Conservation (phyloP, 2,797 vertebrate species). For the Propithecus perrieri region DNA sequence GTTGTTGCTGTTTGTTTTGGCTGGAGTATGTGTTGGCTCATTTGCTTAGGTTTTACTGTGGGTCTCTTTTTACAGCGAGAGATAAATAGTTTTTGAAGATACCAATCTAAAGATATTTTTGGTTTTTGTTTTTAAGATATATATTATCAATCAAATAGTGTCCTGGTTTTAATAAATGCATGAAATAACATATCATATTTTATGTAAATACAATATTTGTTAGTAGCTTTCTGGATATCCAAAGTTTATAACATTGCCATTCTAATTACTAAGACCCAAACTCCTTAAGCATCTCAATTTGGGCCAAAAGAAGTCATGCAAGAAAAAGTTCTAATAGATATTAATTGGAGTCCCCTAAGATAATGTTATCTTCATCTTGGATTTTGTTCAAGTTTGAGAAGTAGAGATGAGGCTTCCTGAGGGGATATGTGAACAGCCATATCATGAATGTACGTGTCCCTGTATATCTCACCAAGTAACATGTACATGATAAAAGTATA, state of each 20-base stretch:
- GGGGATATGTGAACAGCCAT: not conserved
- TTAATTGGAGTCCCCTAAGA: not conserved
- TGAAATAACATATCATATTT: not conserved
- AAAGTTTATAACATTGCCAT: not conserved
- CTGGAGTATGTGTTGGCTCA: not conserved
- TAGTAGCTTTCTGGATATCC: not conserved
- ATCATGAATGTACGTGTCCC: not conserved
- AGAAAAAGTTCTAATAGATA: not conserved
- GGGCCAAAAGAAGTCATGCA: not conserved
- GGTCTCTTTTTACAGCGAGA: slow-evolving; percentile 2
- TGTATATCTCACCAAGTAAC: not conserved
- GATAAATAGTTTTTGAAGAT: not conserved
- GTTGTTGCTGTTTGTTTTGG: not conserved
- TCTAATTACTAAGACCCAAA: not conserved
- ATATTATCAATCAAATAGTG: not conserved
- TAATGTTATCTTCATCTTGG: not conserved
- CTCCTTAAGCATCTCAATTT: not conserved
- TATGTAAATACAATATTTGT: not conserved
- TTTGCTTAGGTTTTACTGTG: not conserved
- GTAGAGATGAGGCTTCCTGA: not conserved
- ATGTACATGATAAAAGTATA: not conserved
- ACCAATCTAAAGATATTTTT: not conserved
- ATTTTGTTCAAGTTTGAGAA: not conserved
- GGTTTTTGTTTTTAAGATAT: not conserved
- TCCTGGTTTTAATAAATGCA: not conserved